Evolutionary conservation across 1,140 invertebrate genomes (phyloP).

Genomic region (Calliopsis andreniformis): DNA sequence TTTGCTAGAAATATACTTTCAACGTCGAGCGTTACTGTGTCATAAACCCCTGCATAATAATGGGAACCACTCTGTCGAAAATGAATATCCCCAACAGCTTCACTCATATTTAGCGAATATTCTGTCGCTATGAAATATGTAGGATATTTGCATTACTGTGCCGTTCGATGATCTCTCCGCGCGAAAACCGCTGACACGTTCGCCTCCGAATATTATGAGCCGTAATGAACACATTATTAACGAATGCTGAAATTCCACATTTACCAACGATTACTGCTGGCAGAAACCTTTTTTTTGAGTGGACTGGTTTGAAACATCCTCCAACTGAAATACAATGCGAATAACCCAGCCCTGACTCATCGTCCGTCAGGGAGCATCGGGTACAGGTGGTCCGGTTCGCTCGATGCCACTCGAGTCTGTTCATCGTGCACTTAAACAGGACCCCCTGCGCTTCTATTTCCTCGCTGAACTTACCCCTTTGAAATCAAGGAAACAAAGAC

Average conservation of each 20-base stretch:
- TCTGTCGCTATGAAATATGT: slow-evolving; percentile 45
- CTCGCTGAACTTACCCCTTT: no score
- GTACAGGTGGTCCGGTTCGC: no score
- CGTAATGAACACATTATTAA: slow-evolving; percentile 13
- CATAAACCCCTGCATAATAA: slow-evolving; percentile 34
- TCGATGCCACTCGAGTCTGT: no score
- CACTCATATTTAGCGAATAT: slow-evolving; percentile 52
- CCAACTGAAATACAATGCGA: no score
- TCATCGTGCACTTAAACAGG: no score
- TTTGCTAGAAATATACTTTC: background rate
- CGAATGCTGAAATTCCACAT: slow-evolving; percentile 1
- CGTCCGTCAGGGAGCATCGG: no score
- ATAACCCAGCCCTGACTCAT: no score
- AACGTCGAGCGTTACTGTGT: slow-evolving; percentile 4
- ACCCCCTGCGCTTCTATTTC: no score
- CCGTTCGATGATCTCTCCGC: slow-evolving; percentile 24
- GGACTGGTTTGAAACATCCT: no score
- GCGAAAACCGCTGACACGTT: slow-evolving; percentile 43
- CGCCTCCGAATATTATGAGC: background rate
- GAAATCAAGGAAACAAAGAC: background rate
- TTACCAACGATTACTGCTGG: background rate
- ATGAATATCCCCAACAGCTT: slow-evolving; percentile 44
- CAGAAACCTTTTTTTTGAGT: no score
- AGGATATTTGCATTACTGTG: slow-evolving; percentile 35
- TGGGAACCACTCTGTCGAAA: slow-evolving; percentile 28